phyloP scores from a whole-genome alignment of 2,113 vertebrate genomes.

The Illadopsis cleaveri region DNA sequence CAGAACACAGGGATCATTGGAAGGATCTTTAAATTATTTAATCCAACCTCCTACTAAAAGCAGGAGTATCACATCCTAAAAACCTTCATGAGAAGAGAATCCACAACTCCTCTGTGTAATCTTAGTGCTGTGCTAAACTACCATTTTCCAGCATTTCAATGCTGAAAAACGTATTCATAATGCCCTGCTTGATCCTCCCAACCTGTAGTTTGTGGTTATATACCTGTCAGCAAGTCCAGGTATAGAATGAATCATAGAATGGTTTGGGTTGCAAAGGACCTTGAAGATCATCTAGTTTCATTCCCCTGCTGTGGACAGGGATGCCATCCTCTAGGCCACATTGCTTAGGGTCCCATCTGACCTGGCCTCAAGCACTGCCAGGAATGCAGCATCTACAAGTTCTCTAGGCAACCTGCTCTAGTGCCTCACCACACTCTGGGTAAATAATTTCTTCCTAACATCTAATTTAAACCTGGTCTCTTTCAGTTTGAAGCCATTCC shows the following conservation, averaged over 20 bases:
- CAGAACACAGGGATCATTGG: background rate
- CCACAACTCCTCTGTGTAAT: background rate
- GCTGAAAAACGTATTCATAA: background rate
- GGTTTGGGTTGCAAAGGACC: background rate
- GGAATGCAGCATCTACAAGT: background rate
- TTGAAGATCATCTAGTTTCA: background rate
- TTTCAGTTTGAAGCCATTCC: background rate
- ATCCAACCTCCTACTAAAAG: background rate
- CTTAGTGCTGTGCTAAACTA: background rate
- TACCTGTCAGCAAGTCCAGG: background rate
- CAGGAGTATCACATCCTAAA: background rate
- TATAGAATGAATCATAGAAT: background rate
- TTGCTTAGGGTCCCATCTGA: background rate
- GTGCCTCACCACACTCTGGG: background rate
- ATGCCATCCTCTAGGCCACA: background rate
- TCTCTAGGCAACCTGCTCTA: background rate
- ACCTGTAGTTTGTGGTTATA: background rate
- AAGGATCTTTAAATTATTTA: background rate
- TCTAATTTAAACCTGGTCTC: background rate
- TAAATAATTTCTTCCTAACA: background rate
- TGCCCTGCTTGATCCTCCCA: background rate
- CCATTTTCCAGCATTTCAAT: background rate
- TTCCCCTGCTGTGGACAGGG: fast-evolving
- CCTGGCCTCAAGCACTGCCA: background rate
- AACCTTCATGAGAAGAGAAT: background rate